Evolutionary conservation across 1,140 invertebrate species (phyloP).

Genomic region (Drosophila mojavensis): DNA sequence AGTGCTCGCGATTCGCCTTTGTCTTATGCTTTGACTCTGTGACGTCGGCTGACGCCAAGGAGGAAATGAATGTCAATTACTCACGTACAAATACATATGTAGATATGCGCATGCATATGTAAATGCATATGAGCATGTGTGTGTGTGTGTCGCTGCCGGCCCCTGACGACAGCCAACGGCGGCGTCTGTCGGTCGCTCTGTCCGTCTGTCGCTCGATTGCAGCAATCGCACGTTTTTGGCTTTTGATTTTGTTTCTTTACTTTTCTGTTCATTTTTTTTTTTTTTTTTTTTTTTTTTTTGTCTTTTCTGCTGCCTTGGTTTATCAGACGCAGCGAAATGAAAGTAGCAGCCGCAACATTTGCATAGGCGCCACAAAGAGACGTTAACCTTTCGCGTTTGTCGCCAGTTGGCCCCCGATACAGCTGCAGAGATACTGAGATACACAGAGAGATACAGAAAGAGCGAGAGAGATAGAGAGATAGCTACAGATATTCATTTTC

Average conservation of each 20-base stretch:
- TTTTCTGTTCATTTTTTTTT: neutral
- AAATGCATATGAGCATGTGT: constrained; percentile 1
- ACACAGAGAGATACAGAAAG: neutral
- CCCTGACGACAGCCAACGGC: constrained; percentile 29
- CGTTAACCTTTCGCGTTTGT: constrained; percentile 49
- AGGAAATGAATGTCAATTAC: constrained; percentile 62
- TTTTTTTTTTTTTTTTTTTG: neutral
- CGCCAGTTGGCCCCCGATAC: constrained; percentile 21
- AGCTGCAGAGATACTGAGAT: neutral
- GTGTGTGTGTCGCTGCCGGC: constrained; percentile 16
- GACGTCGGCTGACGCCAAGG: constrained; percentile 44
- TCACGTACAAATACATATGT: constrained; percentile 32
- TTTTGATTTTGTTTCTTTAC: constrained; percentile 5
- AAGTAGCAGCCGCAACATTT: constrained; percentile 45
- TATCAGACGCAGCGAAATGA: constrained; percentile 43
- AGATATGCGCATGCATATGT: constrained; percentile 19
- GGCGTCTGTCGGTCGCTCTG: constrained; percentile 1
- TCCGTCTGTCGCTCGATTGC: constrained; percentile 26
- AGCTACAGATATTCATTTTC: constrained; percentile 7
- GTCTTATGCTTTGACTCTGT: constrained; percentile 10
- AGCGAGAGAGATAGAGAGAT: constrained; percentile 7
- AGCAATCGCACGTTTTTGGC: constrained; percentile 42
- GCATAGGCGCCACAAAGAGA: constrained; percentile 52
- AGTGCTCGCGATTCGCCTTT: constrained; percentile 20
- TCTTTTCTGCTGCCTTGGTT: constrained; percentile 1